These are phyloP conservation scores for Dallia pectoralis DNA, from an alignment of 2,797 vertebrate species.

Conservation along the genomic window DNA sequence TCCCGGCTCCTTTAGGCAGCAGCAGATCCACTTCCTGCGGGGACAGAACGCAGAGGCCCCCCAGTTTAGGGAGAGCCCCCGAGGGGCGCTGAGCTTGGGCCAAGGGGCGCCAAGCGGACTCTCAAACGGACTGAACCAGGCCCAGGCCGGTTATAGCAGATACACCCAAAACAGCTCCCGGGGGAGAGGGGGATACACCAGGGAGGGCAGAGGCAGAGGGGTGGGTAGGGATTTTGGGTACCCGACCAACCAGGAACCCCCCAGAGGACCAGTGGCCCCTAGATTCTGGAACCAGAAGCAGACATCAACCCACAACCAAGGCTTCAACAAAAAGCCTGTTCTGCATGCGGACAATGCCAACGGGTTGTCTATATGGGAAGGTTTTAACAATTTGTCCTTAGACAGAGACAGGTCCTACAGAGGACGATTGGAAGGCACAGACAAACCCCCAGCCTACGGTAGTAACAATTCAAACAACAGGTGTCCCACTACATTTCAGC, in stretches of 20 bases:
- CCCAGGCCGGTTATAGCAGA: slow-evolving; percentile 49
- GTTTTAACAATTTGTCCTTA: slow-evolving; percentile 61
- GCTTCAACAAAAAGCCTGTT: slow-evolving; percentile 37
- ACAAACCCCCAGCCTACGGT: background rate
- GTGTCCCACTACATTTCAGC: slow-evolving; percentile 40
- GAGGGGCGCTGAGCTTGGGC: background rate
- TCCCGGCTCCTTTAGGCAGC: slow-evolving; percentile 59
- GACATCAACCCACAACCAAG: slow-evolving; percentile 36
- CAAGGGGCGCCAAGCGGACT: background rate
- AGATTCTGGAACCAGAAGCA: slow-evolving; percentile 46
- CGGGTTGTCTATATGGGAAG: slow-evolving; percentile 40
- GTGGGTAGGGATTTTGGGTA: slow-evolving; percentile 23
- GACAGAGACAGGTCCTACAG: background rate
- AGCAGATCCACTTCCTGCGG: slow-evolving; percentile 75
- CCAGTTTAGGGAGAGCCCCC: slow-evolving; percentile 41
- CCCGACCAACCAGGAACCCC: slow-evolving; percentile 22
- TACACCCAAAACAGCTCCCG: slow-evolving; percentile 42
- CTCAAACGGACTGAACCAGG: slow-evolving; percentile 25
- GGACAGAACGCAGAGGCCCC: slow-evolving; percentile 68
- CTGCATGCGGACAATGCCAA: slow-evolving; percentile 22
- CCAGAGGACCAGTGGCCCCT: slow-evolving; percentile 19
- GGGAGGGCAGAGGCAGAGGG: slow-evolving; percentile 38
- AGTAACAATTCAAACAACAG: slow-evolving; percentile 22
- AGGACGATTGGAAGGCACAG: slow-evolving; percentile 19
- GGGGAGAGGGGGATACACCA: slow-evolving; percentile 48